phyloP scores from a whole-genome alignment of 2,888 invertebrate genomes.

The Diarsia rubi region DNA sequence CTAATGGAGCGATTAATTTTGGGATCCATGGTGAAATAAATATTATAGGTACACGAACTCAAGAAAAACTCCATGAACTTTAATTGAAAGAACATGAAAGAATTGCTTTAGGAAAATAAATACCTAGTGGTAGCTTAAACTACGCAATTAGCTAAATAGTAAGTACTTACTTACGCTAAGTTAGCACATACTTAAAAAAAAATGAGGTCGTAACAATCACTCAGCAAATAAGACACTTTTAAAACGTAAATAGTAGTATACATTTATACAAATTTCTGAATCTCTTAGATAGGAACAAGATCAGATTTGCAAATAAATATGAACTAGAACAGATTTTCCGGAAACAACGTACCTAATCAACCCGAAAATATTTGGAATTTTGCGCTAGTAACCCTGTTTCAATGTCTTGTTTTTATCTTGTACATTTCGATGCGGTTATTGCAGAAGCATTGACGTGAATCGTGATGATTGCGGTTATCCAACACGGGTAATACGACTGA shows the following conservation, averaged over 20 bases:
- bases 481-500: slow-evolving; percentile 1
- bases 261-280: not conserved
- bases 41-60: not conserved
- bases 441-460: not conserved
- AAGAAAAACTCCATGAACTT: slow-evolving; percentile 4
- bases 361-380: slow-evolving; percentile 1
- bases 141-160: not conserved
- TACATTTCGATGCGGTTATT: slow-evolving; percentile 1
- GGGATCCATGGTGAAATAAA: slow-evolving; percentile 15
- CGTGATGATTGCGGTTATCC: slow-evolving; percentile 13
- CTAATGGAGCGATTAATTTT: slow-evolving; percentile 29
- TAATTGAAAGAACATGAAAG: too few species aligned
- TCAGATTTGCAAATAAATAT: not conserved
- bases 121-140: not conserved
- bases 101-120: not conserved
- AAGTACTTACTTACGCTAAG: not conserved
- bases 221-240: not conserved
- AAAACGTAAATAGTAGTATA: not conserved
- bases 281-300: too few species aligned
- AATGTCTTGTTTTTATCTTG: slow-evolving; percentile 8
- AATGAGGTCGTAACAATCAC: not conserved
- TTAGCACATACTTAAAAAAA: not conserved
- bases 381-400: slow-evolving; percentile 16
- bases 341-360: slow-evolving; percentile 1
- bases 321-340: not conserved